Evolutionary conservation across 2,797 vertebrate species (phyloP), one percentile per base, ranked within the genome.

Genomic region (Arrhamphus sclerolepis): DNA sequence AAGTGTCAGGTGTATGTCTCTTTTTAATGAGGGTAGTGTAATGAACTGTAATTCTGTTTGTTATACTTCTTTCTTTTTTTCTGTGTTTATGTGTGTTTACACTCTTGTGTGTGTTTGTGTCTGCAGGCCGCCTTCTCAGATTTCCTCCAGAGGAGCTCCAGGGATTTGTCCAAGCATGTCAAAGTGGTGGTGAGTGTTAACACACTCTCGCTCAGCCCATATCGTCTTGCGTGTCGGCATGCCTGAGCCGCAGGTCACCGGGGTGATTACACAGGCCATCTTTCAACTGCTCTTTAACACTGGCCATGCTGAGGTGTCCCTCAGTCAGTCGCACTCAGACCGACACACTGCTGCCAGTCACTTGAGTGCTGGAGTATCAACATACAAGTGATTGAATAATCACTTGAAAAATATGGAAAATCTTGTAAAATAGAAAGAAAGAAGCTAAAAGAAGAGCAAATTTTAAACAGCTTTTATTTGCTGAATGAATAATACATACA

Each of bases 91-190:
- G 19, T 62, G 38, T 62, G 38, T 34, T 34, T 11, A 34, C 31
- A 11, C 9, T 2, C 9, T 8, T 76, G 38, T 67, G 62, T 60
- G 51, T 57, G 46, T 72, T 24, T 74, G 51, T 69, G 63, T 63
- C 62, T 84, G 46, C 79, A 99, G 97, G 95, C 97, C 76, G 97
- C 97, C 1, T 99, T 99, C 93, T 97, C 97, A 65, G 97, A 98
- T 92, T 98, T 99, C 84, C 93, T 99, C 57, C 97, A 99, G 89
- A 95, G 97, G 82, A 98, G 97, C 87, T 99, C 97, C 72, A 96
- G 96, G 92, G 97, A 98, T 89, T 93, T 99, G 91, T 96, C 97
- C 73, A 99, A 98, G 84, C 96, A 99, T 16, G 96, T 99, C 85
- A 96, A 93, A 93, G 97, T 99, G 84, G 96, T 99, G 91, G 97